Evolutionary conservation across 2,797 vertebrate genomes (phyloP), one percentile per base, ranked within the genome.

Genomic region (Anabas testudineus): DNA sequence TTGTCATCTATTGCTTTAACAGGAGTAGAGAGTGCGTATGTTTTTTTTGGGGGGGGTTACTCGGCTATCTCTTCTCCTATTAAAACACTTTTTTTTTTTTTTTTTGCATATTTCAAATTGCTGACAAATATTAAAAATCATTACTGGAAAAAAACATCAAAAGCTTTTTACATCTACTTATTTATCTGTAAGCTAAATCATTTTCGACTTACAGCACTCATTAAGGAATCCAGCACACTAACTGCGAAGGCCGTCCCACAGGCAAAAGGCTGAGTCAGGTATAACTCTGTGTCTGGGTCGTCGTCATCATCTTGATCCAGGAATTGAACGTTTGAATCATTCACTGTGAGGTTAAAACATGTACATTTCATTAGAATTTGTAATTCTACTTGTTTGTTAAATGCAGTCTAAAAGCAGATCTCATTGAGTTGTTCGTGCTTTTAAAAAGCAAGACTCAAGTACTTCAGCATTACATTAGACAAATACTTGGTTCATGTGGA

Each of bases 301-400:
- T 99, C 98, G 0, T 99, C 98, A 1, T 99, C 98, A 1, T 99
- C 98, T 95, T 99, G 98, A 95, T 99, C 98, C 97, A 99, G 89
- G 93, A 99, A 99, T 93, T 99, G 98, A 91, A 99, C 98, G 41
- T 99, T 99, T 43, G 97, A 97, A 92, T 99, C 98, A 2, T 99
- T 99, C 90, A 99, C 98, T 99, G 2, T 18, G 26, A 75, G 36
- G 7, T 15, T 21, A 80, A 75, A n/a, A 79, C 2, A 8, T 36
- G 30, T 15, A 21, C 0, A 58, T 62, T 18, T 56, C 18, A 58
- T 78, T 41, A 76, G 26, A 58, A 60, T 46, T 65, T 60, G 30
- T 19, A 57, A 54, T 45, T 63, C 8, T 49, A 36, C 14, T 24
- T 54, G 28, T 15, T 32, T 7, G 22, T 43, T 63, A 60, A 39